phyloP scores from a whole-genome alignment of 2,113 vertebrate species.

The Aphyosemion australe region DNA sequence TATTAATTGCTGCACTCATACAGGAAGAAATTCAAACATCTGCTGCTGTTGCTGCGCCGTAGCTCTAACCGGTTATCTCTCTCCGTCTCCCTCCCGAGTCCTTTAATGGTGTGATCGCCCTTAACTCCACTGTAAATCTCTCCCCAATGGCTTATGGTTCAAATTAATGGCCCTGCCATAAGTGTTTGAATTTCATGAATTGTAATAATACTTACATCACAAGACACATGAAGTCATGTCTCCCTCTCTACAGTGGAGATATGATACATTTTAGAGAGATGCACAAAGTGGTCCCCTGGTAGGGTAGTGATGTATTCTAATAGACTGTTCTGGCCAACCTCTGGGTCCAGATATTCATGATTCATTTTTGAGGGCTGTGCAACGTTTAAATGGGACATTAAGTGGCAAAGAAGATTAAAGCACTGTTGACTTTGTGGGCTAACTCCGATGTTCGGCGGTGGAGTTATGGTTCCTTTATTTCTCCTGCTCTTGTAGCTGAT shows the following conservation, averaged over 20 bases:
- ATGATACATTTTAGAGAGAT: slow-evolving; percentile 94
- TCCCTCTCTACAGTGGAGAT: slow-evolving; percentile 89
- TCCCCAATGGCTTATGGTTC: slow-evolving; percentile 94
- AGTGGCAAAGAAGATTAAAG: slow-evolving; percentile 92
- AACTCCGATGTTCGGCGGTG: slow-evolving; percentile 52
- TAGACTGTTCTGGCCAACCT: slow-evolving; percentile 91
- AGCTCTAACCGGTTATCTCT: slow-evolving; percentile 69
- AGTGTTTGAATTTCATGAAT: slow-evolving; percentile 99
- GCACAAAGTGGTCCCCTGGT: slow-evolving; percentile 97
- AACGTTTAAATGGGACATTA: slow-evolving; percentile 95
- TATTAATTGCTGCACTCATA: slow-evolving; percentile 64
- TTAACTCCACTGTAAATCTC: slow-evolving; percentile 95
- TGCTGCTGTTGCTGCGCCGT: slow-evolving; percentile 75
- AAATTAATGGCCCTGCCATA: slow-evolving; percentile 94
- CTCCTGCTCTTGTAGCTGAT: neutral
- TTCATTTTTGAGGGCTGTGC: slow-evolving; percentile 91
- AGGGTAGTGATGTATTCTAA: slow-evolving; percentile 96
- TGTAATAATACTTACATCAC: slow-evolving; percentile 99
- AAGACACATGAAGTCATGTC: slow-evolving; percentile 99
- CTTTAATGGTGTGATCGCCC: slow-evolving; percentile 95
- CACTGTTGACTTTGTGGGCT: slow-evolving; percentile 76
- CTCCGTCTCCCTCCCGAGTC: slow-evolving; percentile 72
- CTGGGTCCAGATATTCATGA: slow-evolving; percentile 93
- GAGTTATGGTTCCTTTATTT: slow-evolving; percentile 23
- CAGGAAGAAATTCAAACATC: slow-evolving; percentile 78